Conservation (phyloP, 2,113 vertebrate genomes). For the Cavia aperea region DNA sequence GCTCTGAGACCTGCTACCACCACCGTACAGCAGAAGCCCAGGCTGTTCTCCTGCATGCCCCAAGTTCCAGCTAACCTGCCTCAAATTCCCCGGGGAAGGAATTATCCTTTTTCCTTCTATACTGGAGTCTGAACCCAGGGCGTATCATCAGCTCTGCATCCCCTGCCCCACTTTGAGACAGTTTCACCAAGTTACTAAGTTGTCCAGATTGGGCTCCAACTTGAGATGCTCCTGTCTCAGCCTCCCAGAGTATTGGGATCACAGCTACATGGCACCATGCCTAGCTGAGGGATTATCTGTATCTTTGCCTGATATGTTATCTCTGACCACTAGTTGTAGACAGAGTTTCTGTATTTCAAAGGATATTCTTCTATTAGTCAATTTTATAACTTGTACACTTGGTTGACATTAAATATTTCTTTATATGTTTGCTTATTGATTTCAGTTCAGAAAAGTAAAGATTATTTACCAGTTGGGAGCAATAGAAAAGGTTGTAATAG, state of each 20-base stretch:
- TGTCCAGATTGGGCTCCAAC: neutral
- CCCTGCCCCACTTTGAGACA: neutral
- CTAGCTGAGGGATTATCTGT: neutral
- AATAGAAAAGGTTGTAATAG: neutral
- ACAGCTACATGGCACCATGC: neutral
- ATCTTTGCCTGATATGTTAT: neutral
- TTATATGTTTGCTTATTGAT: neutral
- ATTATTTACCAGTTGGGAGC: neutral
- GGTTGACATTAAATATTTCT: neutral
- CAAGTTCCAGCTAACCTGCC: neutral
- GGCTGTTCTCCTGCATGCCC: neutral
- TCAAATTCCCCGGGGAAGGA: neutral
- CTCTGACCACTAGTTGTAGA: neutral
- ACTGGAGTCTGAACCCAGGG: neutral
- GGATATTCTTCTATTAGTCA: neutral
- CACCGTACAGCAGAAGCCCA: neutral
- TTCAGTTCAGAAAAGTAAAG: neutral
- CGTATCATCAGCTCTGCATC: too few relatives aligned
- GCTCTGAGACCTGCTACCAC: neutral
- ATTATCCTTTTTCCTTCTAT: neutral
- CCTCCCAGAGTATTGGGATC: neutral
- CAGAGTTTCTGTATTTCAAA: neutral
- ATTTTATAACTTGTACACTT: neutral
- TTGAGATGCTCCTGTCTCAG: neutral
- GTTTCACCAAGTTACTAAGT: neutral